These are phyloP conservation scores for Nomada ferruginata DNA, from an alignment of 2,888 invertebrate species.

Conservation along the genomic window DNA sequence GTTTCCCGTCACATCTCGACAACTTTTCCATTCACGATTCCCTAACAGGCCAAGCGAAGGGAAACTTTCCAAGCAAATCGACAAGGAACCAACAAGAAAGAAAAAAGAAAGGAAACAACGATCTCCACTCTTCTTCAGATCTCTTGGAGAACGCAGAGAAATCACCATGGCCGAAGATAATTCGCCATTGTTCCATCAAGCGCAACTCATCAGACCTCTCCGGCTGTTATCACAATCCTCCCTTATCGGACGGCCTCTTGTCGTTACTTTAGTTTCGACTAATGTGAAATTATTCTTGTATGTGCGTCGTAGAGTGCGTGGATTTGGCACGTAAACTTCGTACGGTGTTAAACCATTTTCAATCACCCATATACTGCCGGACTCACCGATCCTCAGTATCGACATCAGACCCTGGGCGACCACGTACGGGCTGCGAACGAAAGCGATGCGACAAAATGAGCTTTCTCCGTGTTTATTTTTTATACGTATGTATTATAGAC, in stretches of 20 bases:
- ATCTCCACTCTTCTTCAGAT: not conserved
- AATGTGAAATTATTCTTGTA: conserved; percentile 78
- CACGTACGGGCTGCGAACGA: conserved; percentile 74
- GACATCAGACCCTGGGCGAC: conserved; percentile 80
- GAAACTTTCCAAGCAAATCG: not conserved
- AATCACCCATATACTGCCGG: conserved; percentile 80
- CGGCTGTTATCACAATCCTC: conserved; percentile 78
- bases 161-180: conserved; percentile 30
- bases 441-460: too few species aligned
- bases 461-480: too few species aligned
- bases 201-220: conserved; percentile 78
- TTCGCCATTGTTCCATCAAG: conserved; percentile 60
- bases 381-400: conserved; percentile 72
- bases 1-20: not conserved
- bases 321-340: conserved; percentile 78
- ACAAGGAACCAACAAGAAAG: not conserved
- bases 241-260: conserved; percentile 73
- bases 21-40: not conserved
- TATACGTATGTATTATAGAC: too few species aligned
- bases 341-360: conserved; percentile 79
- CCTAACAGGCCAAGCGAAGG: not conserved
- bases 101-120: not conserved
- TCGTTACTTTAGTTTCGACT: conserved; percentile 63
- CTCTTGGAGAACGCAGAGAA: conserved; percentile 24
- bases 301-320: conserved; percentile 75